A percentile compares a stretch with the other conserved stretches of the same genome.
These are phyloP conservation scores for Tachina lurida DNA, from an alignment of 2,888 invertebrate genomes.

Conservation along the genomic window DNA sequence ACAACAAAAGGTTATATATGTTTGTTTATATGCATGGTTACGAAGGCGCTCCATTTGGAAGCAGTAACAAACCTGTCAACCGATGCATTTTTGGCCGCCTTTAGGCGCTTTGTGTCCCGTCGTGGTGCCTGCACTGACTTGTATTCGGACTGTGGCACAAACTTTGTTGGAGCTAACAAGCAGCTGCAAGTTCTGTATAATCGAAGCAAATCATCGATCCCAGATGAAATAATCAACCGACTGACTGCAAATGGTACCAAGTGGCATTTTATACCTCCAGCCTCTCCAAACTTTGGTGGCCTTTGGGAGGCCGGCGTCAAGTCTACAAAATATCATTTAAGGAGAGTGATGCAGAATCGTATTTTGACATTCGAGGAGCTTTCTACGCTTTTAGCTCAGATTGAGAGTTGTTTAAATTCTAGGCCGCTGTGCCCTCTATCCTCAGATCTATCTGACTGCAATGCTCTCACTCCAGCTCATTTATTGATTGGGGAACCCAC, in stretches of 20 bases:
- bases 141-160: constrained; percentile 10
- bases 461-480: too few relatives aligned
- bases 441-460: too few relatives aligned
- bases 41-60: constrained; percentile 16
- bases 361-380: constrained; percentile 39
- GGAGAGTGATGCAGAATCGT: too few relatives aligned
- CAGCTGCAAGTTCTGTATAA: not conserved
- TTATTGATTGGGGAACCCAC: too few relatives aligned
- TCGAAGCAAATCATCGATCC: not conserved
- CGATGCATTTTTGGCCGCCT: constrained; percentile 1
- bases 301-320: not conserved
- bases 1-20: too few relatives aligned
- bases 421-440: constrained; percentile 25
- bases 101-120: not conserved
- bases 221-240: not conserved
- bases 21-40: not conserved
- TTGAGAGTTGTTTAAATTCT: constrained; percentile 13
- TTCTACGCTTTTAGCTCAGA: constrained; percentile 27
- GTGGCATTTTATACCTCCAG: constrained; percentile 49
- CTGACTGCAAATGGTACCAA: constrained; percentile 9
- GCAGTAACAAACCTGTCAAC: constrained; percentile 14
- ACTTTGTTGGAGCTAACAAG: not conserved
- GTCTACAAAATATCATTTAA: too few relatives aligned
- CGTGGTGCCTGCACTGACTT: constrained; percentile 10
- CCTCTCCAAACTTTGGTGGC: constrained; percentile 17